These are phyloP conservation scores for Ctena decussata DNA, from an alignment of 2,888 invertebrate species.

Conservation along the genomic window DNA sequence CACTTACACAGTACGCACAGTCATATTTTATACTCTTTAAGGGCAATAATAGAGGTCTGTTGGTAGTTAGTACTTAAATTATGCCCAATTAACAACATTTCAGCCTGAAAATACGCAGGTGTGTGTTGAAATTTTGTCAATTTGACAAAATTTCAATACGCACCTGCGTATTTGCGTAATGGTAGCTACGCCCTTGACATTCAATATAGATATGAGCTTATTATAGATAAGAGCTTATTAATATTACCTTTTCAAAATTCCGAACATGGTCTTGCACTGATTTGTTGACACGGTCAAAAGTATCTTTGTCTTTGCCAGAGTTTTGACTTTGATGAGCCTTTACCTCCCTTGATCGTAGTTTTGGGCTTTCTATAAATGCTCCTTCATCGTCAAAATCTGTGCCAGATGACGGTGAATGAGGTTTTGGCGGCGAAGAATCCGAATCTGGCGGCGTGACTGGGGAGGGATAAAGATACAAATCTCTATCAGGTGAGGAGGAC, in stretches of 20 bases:
- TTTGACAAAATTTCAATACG: too few relatives aligned
- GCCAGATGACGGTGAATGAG: constrained; percentile 84
- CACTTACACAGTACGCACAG: too few relatives aligned
- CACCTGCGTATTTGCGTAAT: too few relatives aligned
- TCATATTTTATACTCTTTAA: too few relatives aligned
- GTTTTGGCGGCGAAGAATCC: constrained; percentile 84
- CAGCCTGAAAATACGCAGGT: too few relatives aligned
- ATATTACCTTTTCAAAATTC: constrained; percentile 62
- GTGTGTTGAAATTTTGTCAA: too few relatives aligned
- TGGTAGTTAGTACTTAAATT: too few relatives aligned
- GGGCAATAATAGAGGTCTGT: too few relatives aligned
- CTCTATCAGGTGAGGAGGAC: constrained; percentile 81
- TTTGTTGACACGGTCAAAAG: neutral
- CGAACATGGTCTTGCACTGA: constrained; percentile 41
- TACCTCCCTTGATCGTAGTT: constrained; percentile 7
- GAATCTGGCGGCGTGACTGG: constrained; percentile 85
- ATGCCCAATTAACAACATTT: too few relatives aligned
- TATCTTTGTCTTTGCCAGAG: neutral
- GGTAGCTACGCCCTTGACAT: too few relatives aligned
- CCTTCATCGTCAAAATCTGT: constrained; percentile 77
- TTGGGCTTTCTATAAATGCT: constrained; percentile 44
- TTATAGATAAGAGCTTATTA: too few relatives aligned
- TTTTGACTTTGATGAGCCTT: neutral
- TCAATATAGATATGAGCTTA: too few relatives aligned
- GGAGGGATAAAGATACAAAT: constrained; percentile 82